Base-by-base conservation (phyloP, 2,888 invertebrate species). In the Unio delphinus region DNA sequence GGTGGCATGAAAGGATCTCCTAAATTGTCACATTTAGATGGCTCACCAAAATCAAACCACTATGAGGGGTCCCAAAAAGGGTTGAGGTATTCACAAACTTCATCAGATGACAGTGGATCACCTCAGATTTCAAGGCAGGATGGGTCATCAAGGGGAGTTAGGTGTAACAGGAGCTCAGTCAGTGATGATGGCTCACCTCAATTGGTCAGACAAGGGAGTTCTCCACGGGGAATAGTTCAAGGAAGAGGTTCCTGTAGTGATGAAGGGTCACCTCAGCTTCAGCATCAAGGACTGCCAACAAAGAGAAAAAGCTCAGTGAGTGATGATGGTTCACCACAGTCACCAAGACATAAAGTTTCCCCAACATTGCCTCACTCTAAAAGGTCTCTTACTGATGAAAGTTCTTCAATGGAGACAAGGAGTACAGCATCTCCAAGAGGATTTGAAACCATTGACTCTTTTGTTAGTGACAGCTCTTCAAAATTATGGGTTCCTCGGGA, bases 1-100 rank as follows among this genome's bases (percentile, higher is more conserved):
- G 69, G 73, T 55, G 67, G 60, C 15, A 61, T 69, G 4, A 76
- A 74, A 64, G 63, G 70, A 23, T 65, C 73, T 23, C 73, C 67
- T 54, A 69, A 76, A 64, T 45, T 61, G 23, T 61, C 26, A 20
- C 67, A 69, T 34, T 60, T 72, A 59, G 77, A 79, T 26, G 67
- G 71, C 30, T 78, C 76, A 45, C 76, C 76, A 15, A 80, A 78
- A 62, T 68, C 15, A 2, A 11, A 45, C 15, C 45, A 45, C 45
- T 68, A 74, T 64, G 78, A 78, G 23, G 75, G 80, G n/a, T 81
- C 80, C 11, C 75, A 79, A 59, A 81, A 76, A 55, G 74, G 74
- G 6, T 71, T 73, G 30, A 69, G 77, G 26, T 66, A 69, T 57
- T 72, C 74, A 15, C n/a, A 65, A 23, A 67, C 72, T n/a, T 70